Conservation (phyloP, 2,888 invertebrate species). For the Oasisia sp. region DNA sequence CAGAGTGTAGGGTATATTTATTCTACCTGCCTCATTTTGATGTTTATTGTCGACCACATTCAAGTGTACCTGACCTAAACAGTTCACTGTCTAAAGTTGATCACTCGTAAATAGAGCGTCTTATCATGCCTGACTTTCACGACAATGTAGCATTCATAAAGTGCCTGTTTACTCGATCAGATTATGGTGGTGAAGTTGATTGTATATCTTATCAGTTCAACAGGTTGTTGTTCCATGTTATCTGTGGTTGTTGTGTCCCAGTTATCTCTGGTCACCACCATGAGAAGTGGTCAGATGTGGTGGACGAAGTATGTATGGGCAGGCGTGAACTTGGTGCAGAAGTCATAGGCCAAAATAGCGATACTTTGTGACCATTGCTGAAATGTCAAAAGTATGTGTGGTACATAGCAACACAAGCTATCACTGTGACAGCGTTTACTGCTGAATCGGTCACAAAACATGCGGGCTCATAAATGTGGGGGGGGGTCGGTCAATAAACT, state of each 20-base stretch:
- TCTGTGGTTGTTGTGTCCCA: not conserved
- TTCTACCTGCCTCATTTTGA: no score
- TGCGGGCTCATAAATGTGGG: not conserved
- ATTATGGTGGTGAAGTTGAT: not conserved
- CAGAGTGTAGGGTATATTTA: no score
- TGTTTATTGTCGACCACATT: no score
- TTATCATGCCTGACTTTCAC: not conserved
- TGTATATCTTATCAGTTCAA: not conserved
- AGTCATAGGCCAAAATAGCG: not conserved
- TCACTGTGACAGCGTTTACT: not conserved
- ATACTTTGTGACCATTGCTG: not conserved
- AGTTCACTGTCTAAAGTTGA: not conserved
- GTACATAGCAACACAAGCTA: not conserved
- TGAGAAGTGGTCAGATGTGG: not conserved
- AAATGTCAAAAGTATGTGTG: no score
- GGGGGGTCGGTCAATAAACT: not conserved
- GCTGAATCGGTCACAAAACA: not conserved
- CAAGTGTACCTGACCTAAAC: no score
- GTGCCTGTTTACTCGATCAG: not conserved
- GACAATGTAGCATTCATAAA: conserved; percentile 13
- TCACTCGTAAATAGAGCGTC: not conserved
- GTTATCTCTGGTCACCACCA: not conserved
- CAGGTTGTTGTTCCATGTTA: conserved; percentile 5
- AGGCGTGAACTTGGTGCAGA: not conserved
- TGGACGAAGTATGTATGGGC: not conserved